These are phyloP conservation scores for Pangasius larnaudii DNA, from an alignment of 2,797 vertebrate species.

Conservation along the genomic window DNA sequence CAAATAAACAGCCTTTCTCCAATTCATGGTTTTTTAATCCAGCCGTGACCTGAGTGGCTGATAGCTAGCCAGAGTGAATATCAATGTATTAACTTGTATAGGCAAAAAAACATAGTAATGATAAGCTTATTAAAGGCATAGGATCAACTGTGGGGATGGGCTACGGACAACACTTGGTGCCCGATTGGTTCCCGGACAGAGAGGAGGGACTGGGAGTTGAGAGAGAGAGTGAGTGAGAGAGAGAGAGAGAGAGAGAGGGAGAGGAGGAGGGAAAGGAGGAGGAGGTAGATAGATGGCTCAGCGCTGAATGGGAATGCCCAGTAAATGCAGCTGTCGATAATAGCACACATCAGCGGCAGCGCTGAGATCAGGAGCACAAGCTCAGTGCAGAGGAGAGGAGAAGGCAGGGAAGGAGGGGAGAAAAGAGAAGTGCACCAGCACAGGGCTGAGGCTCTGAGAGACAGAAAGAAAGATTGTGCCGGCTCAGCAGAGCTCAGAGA, in stretches of 20 bases:
- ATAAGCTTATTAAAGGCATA: conserved; percentile 85
- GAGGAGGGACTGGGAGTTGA: conserved; percentile 70
- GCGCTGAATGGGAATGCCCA: conserved; percentile 84
- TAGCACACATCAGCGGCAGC: conserved; percentile 77
- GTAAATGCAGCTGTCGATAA: conserved; percentile 84
- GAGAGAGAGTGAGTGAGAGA: conserved; percentile 26
- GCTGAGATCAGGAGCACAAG: conserved; percentile 67
- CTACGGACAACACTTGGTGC: conserved; percentile 61
- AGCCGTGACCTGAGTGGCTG: conserved; percentile 47
- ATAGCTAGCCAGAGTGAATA: conserved; percentile 37
- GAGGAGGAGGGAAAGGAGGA: conserved; percentile 61
- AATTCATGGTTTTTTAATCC: conserved; percentile 58
- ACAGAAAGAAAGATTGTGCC: conserved; percentile 31
- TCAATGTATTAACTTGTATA: neutral
- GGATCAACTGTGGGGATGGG: conserved; percentile 77
- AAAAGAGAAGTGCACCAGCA: conserved; percentile 27
- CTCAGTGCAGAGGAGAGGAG: conserved; percentile 59
- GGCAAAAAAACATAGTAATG: conserved; percentile 70
- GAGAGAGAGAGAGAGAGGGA: conserved; percentile 51
- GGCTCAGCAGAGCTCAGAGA: conserved; percentile 15
- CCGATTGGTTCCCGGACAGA: conserved; percentile 81
- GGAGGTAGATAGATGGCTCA: conserved; percentile 60
- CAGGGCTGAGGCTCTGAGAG: conserved; percentile 44
- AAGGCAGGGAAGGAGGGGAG: conserved; percentile 22
- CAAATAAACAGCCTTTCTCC: neutral